phyloP scores from a whole-genome alignment of 2,797 vertebrate genomes.

The Gallinago stenura region DNA sequence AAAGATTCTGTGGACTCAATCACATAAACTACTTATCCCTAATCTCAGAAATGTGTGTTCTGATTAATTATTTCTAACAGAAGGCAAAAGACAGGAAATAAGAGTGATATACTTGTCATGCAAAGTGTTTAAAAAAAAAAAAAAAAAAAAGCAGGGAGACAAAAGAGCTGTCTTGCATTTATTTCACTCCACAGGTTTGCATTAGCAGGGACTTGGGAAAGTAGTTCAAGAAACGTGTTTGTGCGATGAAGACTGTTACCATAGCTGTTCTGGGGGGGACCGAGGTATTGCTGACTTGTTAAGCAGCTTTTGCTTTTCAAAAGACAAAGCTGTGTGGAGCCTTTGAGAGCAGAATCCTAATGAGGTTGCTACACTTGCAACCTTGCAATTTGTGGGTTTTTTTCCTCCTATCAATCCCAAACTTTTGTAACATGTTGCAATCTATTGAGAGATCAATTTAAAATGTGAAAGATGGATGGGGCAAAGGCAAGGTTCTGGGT shows the following conservation, averaged over 20 bases:
- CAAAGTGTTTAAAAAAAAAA: not conserved
- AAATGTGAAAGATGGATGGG: not conserved
- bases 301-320: conserved; percentile 48
- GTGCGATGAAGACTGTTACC: conserved; percentile 37
- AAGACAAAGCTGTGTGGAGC: conserved; percentile 46
- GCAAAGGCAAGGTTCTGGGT: not conserved
- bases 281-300: conserved; percentile 33
- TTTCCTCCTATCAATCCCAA: not conserved
- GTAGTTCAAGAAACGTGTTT: conserved; percentile 54
- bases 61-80: not conserved
- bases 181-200: conserved; percentile 33
- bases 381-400: not conserved
- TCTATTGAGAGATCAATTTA: not conserved
- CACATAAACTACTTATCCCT: not conserved
- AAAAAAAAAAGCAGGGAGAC: not conserved
- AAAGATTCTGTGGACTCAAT: not conserved
- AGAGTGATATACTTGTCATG: not conserved
- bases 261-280: not conserved
- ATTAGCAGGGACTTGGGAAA: conserved; percentile 41
- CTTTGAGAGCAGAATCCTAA: conserved; percentile 55
- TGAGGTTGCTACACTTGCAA: conserved; percentile 23
- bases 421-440: not conserved
- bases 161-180: conserved; percentile 55
- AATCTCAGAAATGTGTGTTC: not conserved
- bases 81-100: conserved; percentile 20